Percentiles rank a stretch among this genome's conserved stretches.
Conservation (phyloP, 2,113 vertebrate genomes). For the Epinephelus moara region DNA sequence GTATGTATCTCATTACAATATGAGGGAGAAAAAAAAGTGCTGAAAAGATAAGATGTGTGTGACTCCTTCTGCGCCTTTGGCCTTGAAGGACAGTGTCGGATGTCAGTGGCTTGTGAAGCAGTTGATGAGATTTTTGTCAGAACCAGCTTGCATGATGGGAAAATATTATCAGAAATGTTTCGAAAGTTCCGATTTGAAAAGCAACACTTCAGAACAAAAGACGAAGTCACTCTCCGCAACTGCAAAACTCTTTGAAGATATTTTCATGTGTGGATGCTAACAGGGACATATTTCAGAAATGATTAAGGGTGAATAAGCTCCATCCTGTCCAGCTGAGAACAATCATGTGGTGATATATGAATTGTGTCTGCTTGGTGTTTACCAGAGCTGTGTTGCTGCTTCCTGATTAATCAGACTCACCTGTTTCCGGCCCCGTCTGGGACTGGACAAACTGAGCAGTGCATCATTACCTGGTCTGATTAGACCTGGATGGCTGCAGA, state of each 20-base stretch:
- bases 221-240: not conserved
- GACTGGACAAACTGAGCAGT: slow-evolving; percentile 65
- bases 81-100: slow-evolving; percentile 53
- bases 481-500: slow-evolving; percentile 59
- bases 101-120: slow-evolving; percentile 60
- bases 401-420: slow-evolving; percentile 76
- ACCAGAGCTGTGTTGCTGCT: slow-evolving; percentile 44
- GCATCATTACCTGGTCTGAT: slow-evolving; percentile 75
- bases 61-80: slow-evolving; percentile 21
- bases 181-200: slow-evolving; percentile 5
- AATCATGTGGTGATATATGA: slow-evolving; percentile 67
- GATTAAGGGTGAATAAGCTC: slow-evolving; percentile 60
- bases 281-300: slow-evolving; percentile 41
- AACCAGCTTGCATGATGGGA: slow-evolving; percentile 32
- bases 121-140: slow-evolving; percentile 53
- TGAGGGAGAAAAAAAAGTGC: slow-evolving; percentile 30
- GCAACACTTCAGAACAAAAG: slow-evolving; percentile 8
- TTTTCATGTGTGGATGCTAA: slow-evolving; percentile 5
- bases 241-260: not conserved
- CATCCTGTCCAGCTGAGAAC: slow-evolving; percentile 75
- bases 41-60: slow-evolving; percentile 40
- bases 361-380: slow-evolving; percentile 69
- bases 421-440: slow-evolving; percentile 66
- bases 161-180: slow-evolving; percentile 38
- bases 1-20: slow-evolving; percentile 25